Evolutionary conservation across 2,888 invertebrate species (phyloP).

Genomic region (Troilus luridus): DNA sequence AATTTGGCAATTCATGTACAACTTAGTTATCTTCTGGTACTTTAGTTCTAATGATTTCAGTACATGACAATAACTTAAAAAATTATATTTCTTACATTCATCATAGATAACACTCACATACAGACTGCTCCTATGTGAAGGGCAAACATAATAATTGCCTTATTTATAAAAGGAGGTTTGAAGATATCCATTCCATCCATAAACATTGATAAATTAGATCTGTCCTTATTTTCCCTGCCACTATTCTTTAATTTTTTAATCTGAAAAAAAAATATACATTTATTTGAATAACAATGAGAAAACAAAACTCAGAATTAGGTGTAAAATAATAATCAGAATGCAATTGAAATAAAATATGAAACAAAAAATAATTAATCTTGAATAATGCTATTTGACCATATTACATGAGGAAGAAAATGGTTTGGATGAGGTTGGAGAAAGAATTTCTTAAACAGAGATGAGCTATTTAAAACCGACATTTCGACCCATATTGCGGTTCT

Average conservation of each 20-base stretch:
- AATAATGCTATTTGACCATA: no score
- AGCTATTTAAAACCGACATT: no score
- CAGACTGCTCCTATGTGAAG: conserved; percentile 78
- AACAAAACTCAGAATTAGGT: not conserved
- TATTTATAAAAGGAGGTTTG: conserved; percentile 74
- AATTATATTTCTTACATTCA: not conserved
- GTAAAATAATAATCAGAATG: no score
- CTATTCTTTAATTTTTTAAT: conserved; percentile 69
- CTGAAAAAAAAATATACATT: conserved; percentile 65
- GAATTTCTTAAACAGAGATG: no score
- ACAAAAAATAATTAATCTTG: no score
- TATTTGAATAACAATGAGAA: not conserved
- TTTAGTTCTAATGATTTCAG: no score
- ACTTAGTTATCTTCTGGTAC: no score
- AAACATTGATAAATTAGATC: not conserved
- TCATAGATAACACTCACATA: conserved; percentile 72
- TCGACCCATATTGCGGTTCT: no score
- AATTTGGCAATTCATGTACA: no score
- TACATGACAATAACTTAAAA: not conserved
- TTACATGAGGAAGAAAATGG: no score
- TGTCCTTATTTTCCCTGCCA: conserved; percentile 71
- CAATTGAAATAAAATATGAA: no score
- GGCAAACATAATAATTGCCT: conserved; percentile 76
- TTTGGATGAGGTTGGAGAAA: no score
- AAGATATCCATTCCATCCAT: conserved; percentile 77